A percentile compares a stretch with the other conserved stretches of the same genome.
Evolutionary conservation across 2,113 vertebrate genomes (phyloP).

Genomic region (Trachemys scripta): DNA sequence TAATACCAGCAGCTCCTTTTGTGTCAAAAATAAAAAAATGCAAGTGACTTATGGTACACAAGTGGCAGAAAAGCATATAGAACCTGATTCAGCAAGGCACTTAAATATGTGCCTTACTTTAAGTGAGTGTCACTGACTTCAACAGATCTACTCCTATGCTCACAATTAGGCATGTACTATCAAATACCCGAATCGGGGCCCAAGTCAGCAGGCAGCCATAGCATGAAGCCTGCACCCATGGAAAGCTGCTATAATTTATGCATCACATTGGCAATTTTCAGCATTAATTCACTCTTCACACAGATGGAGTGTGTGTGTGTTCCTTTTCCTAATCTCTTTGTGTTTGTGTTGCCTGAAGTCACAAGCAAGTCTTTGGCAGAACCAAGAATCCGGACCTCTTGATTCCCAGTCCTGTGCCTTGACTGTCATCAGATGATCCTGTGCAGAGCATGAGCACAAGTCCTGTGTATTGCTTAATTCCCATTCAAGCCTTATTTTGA

Average conservation of each 20-base stretch:
- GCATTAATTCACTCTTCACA: conserved; percentile 7
- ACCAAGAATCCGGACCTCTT: not conserved
- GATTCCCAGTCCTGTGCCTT: conserved; percentile 12
- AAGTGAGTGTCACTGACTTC: not conserved
- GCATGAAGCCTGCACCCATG: not conserved
- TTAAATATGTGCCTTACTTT: not conserved
- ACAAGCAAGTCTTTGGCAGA: not conserved
- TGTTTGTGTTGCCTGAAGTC: conserved; percentile 10
- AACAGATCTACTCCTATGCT: not conserved
- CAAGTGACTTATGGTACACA: not conserved
- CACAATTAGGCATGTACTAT: not conserved
- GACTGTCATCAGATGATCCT: not conserved
- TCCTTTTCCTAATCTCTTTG: conserved; percentile 5
- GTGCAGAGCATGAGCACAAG: not conserved
- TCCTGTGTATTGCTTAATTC: not conserved
- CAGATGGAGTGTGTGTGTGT: not conserved
- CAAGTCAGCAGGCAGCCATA: not conserved
- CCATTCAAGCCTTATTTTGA: not conserved
- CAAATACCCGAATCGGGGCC: not conserved
- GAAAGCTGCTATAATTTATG: conserved; percentile 31
- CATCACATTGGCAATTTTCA: not conserved
- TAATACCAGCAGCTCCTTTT: not conserved
- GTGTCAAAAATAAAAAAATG: too few species aligned
- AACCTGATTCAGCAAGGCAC: not conserved
- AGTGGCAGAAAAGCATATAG: not conserved